phyloP scores from a whole-genome alignment of 2,888 invertebrate genomes.

The Drosophila neotestacea region DNA sequence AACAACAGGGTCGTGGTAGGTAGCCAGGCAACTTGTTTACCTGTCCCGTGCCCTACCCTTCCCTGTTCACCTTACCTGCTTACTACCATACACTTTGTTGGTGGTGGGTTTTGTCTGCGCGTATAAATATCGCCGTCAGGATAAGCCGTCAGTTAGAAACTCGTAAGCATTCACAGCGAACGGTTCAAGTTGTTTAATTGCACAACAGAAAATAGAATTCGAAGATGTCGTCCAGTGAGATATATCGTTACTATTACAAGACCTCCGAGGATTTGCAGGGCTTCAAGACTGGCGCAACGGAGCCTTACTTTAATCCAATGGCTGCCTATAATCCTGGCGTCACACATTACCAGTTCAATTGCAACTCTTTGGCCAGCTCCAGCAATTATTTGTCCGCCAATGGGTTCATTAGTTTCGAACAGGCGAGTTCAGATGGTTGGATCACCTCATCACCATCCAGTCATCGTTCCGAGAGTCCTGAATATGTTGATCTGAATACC shows the following conservation, averaged over 20 bases:
- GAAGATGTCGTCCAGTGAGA: constrained; percentile 84
- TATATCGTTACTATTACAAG: constrained; percentile 85
- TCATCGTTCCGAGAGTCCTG: constrained; percentile 85
- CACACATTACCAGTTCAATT: constrained; percentile 74
- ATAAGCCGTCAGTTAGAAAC: constrained; percentile 70
- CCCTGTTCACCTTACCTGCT: constrained; percentile 22
- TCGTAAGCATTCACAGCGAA: constrained; percentile 64
- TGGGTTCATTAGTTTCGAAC: constrained; percentile 84
- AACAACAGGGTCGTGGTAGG: constrained; percentile 27
- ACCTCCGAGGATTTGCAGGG: constrained; percentile 84
- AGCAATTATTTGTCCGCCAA: constrained; percentile 74
- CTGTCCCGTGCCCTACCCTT: constrained; percentile 39
- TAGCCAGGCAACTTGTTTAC: constrained; percentile 64
- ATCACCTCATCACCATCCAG: constrained; percentile 85
- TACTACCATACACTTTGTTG: constrained; percentile 27
- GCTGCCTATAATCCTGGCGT: constrained; percentile 82
- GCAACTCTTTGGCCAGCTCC: constrained; percentile 66
- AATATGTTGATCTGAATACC: constrained; percentile 84
- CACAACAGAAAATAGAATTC: background rate
- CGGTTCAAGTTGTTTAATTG: constrained; percentile 38
- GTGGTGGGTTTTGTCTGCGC: constrained; percentile 64
- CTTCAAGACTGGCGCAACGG: constrained; percentile 74
- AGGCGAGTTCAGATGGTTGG: constrained; percentile 85
- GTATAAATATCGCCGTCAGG: constrained; percentile 81
- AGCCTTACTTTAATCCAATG: constrained; percentile 84